Conservation (phyloP, 2,888 invertebrate genomes). For the Uropetala carovei region DNA sequence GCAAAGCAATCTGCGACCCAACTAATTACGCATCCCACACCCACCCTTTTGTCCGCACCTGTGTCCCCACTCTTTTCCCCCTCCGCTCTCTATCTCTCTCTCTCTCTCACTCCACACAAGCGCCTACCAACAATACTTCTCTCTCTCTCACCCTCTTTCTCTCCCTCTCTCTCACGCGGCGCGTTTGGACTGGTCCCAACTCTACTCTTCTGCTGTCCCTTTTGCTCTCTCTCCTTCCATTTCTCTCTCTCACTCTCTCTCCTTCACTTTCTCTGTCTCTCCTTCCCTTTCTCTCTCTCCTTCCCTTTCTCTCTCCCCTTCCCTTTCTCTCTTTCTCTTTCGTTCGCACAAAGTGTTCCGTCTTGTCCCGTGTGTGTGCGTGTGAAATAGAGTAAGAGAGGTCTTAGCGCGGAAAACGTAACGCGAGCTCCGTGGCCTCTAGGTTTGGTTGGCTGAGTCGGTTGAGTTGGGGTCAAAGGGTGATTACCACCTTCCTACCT, state of each 20-base stretch:
- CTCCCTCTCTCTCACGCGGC: background rate
- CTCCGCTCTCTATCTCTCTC: background rate
- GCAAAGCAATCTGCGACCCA: conserved; percentile 41
- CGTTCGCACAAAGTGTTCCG: background rate
- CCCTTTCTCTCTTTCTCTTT: background rate
- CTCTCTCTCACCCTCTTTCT: background rate
- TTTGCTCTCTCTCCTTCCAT: background rate
- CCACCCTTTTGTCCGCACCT: background rate
- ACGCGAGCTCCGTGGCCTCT: conserved; percentile 5
- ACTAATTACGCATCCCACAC: background rate
- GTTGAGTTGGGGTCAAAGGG: background rate
- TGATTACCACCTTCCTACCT: background rate
- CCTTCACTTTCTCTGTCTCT: background rate
- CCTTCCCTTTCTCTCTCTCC: background rate
- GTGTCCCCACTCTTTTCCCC: background rate
- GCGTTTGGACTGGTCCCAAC: conserved; percentile 30
- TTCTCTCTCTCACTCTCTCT: background rate
- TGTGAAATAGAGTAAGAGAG: background rate
- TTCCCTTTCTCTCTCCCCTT: background rate
- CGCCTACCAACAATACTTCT: too few species aligned
- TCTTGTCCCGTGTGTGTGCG: background rate
- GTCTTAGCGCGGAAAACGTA: background rate
- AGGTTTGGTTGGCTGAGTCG: background rate
- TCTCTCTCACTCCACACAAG: background rate
- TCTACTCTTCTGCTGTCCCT: background rate